phyloP scores from a whole-genome alignment of 2,888 invertebrate genomes.

The Diplazon laetatorius region DNA sequence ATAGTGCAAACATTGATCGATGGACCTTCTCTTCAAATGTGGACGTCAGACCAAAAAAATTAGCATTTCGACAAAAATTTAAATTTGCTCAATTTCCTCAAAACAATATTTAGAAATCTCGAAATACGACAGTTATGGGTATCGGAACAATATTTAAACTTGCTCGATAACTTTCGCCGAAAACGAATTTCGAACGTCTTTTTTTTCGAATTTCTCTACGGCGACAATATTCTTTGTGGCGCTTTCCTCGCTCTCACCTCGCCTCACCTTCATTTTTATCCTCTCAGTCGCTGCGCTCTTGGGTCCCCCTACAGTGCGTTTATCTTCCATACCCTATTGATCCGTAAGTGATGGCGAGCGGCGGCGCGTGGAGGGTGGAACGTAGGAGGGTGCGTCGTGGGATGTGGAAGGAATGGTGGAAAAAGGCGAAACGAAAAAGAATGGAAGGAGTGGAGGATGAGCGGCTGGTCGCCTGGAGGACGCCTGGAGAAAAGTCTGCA shows the following conservation, averaged over 20 bases:
- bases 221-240: slow-evolving; percentile 51
- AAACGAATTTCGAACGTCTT: too few relatives aligned
- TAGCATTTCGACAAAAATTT: too few relatives aligned
- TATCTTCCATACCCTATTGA: slow-evolving; percentile 81
- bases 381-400: slow-evolving; percentile 51
- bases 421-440: slow-evolving; percentile 17
- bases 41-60: too few relatives aligned
- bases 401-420: slow-evolving; percentile 51
- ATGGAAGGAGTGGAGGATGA: slow-evolving; percentile 1
- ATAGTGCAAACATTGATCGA: too few relatives aligned
- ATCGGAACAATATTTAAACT: too few relatives aligned
- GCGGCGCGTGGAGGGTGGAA: slow-evolving; percentile 64
- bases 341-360: slow-evolving; percentile 79
- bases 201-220: slow-evolving; percentile 66
- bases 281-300: slow-evolving; percentile 60
- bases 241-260: not conserved
- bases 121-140: too few relatives aligned
- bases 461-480: slow-evolving; percentile 21
- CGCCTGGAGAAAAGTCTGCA: slow-evolving; percentile 49
- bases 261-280: slow-evolving; percentile 47
- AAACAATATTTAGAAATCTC: too few relatives aligned
- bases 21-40: too few relatives aligned
- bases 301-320: slow-evolving; percentile 73
- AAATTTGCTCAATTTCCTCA: too few relatives aligned
- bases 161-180: slow-evolving; percentile 35